Conservation (phyloP, 2,797 vertebrate species). For the Clarias pachynema region DNA sequence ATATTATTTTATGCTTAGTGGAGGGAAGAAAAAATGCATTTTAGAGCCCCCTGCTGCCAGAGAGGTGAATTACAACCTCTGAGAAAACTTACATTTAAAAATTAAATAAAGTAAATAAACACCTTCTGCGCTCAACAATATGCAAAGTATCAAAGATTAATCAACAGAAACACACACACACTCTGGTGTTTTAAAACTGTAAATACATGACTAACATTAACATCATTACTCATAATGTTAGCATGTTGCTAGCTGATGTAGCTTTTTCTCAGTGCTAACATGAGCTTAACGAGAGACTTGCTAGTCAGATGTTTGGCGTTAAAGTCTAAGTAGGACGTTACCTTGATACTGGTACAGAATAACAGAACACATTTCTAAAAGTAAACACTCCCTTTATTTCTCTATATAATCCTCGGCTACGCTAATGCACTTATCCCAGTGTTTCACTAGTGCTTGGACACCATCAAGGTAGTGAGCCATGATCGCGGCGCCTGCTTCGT, state of each 20-base stretch:
- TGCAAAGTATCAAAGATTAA: not conserved
- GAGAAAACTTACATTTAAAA: not conserved
- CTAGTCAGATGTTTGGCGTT: too few species aligned
- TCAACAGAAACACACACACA: not conserved
- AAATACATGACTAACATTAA: not conserved
- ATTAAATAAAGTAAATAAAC: not conserved
- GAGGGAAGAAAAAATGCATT: not conserved
- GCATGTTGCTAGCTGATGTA: not conserved
- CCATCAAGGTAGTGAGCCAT: too few species aligned
- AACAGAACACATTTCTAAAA: too few species aligned
- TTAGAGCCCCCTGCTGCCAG: not conserved
- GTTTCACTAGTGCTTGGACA: too few species aligned
- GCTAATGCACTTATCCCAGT: too few species aligned
- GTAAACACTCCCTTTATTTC: too few species aligned
- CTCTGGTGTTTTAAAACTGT: not conserved
- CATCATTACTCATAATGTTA: not conserved
- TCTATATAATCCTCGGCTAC: too few species aligned
- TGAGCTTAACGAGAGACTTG: not conserved
- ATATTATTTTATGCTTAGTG: not conserved
- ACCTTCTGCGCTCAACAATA: not conserved
- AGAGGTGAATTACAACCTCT: not conserved
- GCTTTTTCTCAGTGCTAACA: not conserved
- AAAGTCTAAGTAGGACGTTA: too few species aligned
- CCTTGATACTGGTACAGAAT: too few species aligned
- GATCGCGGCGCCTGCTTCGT: not conserved